These are phyloP conservation scores for Otocyon megalotis DNA, from an alignment of 2,113 vertebrate genomes.

Conservation along the genomic window DNA sequence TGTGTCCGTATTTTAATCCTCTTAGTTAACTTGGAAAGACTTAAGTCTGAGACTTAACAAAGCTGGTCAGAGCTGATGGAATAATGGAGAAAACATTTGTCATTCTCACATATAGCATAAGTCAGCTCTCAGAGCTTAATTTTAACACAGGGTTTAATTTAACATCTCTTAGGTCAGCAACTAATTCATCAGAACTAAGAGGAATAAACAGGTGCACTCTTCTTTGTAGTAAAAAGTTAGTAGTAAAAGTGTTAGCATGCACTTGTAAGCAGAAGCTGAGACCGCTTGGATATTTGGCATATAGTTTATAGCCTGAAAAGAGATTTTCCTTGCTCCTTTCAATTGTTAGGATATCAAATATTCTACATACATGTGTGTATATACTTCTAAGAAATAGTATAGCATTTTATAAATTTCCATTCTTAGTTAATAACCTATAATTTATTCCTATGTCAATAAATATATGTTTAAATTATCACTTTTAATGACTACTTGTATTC, in stretches of 20 bases:
- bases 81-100: conserved; percentile 49
- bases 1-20: conserved; percentile 59
- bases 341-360: background rate
- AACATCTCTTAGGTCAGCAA: conserved; percentile 9
- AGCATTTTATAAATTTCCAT: background rate
- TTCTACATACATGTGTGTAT: background rate
- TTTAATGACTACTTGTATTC: background rate
- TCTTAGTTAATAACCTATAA: background rate
- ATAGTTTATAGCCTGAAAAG: background rate
- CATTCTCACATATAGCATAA: background rate
- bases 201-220: conserved; percentile 39
- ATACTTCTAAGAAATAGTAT: background rate
- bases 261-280: background rate
- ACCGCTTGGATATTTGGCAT: background rate
- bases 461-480: background rate
- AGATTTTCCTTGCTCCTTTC: background rate
- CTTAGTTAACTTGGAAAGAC: conserved; percentile 57
- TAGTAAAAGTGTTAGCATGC: background rate
- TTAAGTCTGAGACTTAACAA: conserved; percentile 68
- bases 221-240: conserved; percentile 54
- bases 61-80: conserved; percentile 63
- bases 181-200: conserved; percentile 62
- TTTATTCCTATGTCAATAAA: background rate
- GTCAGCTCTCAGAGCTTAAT: conserved; percentile 32
- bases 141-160: conserved; percentile 46